phyloP scores from a whole-genome alignment of 35 echinoderm and acorn worm genomes.

The Apostichopus californicus region DNA sequence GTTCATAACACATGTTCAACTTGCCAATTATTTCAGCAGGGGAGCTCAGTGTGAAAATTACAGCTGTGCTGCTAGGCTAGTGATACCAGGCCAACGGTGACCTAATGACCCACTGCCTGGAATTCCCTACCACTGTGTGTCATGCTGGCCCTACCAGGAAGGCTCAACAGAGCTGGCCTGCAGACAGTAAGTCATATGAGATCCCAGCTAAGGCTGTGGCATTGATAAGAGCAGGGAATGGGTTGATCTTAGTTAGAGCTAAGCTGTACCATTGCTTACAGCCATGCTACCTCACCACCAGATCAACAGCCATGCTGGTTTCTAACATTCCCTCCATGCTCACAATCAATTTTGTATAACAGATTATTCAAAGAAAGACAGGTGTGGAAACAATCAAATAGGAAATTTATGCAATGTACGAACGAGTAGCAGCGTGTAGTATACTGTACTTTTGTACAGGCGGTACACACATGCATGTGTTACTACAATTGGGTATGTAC shows the following conservation, averaged over 20 bases:
- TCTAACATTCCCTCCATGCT: neutral
- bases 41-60: conserved; percentile 50
- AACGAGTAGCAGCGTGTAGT: neutral
- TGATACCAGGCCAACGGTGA: conserved; percentile 7
- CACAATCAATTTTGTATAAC: conserved; percentile 10
- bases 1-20: conserved; percentile 1
- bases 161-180: neutral
- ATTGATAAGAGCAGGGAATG: neutral
- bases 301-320: neutral
- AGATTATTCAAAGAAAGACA: neutral
- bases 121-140: conserved; percentile 31
- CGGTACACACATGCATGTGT: too few relatives aligned
- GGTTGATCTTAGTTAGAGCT: neutral
- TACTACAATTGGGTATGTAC: too few relatives aligned
- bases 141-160: conserved; percentile 22
- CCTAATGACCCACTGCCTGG: conserved; percentile 48
- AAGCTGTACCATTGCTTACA: neutral
- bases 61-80: neutral
- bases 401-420: neutral
- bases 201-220: neutral
- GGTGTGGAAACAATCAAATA: neutral
- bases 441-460: neutral
- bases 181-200: conserved; percentile 1
- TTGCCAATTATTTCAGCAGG: conserved; percentile 45
- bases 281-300: neutral